These are phyloP conservation scores for Haplochromis vanheusdeni DNA, from an alignment of 2,113 vertebrate species.

Conservation along the genomic window DNA sequence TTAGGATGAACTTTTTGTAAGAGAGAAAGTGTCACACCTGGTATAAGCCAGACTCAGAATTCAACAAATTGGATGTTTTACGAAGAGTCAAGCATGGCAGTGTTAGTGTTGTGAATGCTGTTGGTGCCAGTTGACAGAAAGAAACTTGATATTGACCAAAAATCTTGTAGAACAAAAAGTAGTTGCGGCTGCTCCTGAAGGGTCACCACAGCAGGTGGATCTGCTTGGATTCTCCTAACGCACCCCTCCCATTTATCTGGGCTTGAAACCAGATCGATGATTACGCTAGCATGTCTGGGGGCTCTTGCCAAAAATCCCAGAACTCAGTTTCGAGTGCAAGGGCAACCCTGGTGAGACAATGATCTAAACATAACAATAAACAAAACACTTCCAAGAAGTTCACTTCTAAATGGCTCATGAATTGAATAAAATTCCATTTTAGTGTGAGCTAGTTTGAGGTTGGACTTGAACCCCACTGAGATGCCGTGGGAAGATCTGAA, in stretches of 20 bases:
- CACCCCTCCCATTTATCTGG: not conserved
- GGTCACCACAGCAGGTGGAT: not conserved
- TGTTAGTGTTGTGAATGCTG: not conserved
- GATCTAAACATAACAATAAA: not conserved
- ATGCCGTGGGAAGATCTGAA: rapidly evolving
- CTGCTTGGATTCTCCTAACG: not conserved
- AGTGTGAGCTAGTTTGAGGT: not conserved
- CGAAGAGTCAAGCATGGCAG: not conserved
- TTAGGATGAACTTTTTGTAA: not conserved
- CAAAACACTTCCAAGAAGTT: not conserved
- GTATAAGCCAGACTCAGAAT: not conserved
- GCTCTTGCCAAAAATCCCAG: not conserved
- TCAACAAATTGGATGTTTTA: not conserved
- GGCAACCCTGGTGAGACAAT: not conserved
- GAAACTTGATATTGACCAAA: not conserved
- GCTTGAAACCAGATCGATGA: rapidly evolving
- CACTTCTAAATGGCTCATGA: not conserved
- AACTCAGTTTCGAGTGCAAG: rapidly evolving
- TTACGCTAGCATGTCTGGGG: not conserved
- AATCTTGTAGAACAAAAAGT: not conserved
- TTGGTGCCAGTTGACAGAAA: not conserved
- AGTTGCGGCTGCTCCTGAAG: rapidly evolving
- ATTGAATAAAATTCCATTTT: not conserved
- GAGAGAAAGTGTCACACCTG: not conserved
- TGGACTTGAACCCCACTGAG: not conserved